Evolutionary conservation across 2,888 invertebrate genomes (phyloP).

Genomic region (Panzeria rudis): DNA sequence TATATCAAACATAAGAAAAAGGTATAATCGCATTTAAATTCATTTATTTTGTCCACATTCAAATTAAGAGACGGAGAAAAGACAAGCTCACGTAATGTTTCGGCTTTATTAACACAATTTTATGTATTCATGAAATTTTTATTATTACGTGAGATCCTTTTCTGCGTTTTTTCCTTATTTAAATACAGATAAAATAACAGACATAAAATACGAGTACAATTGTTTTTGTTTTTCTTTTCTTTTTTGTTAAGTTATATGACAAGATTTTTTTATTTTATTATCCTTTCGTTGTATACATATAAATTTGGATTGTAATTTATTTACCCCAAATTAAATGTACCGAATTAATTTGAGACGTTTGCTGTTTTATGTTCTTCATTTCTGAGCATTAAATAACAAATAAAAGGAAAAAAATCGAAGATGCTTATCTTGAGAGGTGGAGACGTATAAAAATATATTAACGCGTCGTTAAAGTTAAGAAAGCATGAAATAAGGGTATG

Average conservation of each 20-base stretch:
- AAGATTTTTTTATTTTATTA: not conserved
- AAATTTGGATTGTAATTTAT: not conserved
- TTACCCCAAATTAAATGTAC: not conserved
- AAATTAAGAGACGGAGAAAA: not conserved
- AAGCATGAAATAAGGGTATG: not conserved
- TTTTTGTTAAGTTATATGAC: not conserved
- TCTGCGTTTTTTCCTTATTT: not conserved
- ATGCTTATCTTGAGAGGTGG: not conserved
- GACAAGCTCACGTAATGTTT: not conserved
- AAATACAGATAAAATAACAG: not conserved
- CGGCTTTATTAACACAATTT: not conserved
- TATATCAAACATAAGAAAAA: not conserved
- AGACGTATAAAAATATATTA: not conserved
- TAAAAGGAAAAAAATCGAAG: not conserved
- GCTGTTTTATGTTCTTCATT: not conserved
- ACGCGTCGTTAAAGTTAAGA: not conserved
- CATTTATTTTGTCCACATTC: not conserved
- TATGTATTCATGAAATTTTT: not conserved
- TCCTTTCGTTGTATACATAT: not conserved
- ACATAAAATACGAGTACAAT: not conserved
- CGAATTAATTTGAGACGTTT: not conserved
- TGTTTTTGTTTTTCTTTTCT: not conserved
- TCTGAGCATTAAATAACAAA: not conserved
- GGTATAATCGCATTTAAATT: not conserved
- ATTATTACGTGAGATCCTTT: not conserved